Conservation (phyloP, 1,140 invertebrate species). For the Ceratoteleas bidentatus region DNA sequence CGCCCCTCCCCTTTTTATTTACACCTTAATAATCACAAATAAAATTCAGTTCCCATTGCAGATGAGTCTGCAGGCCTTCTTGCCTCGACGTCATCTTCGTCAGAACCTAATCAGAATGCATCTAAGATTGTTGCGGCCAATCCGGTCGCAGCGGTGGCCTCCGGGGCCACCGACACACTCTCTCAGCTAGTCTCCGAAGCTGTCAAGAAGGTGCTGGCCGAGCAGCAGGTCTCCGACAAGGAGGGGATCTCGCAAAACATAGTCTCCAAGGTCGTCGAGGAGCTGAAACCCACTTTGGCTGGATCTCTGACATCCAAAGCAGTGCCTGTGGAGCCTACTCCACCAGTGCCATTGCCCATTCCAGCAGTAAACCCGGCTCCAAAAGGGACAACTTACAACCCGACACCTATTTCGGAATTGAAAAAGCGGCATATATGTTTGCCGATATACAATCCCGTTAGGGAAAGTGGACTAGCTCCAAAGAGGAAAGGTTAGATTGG, state of each 20-base stretch:
- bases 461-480: conserved; percentile 75
- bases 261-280: conserved; percentile 78
- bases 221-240: conserved; percentile 74
- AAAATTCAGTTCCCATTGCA: too few relatives aligned
- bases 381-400: conserved; percentile 83
- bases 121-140: not conserved
- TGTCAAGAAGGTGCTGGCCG: conserved; percentile 80
- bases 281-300: conserved; percentile 75
- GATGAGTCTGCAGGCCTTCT: too few relatives aligned
- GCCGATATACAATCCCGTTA: conserved; percentile 76
- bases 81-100: conserved; percentile 32
- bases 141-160: conserved; percentile 2
- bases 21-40: too few relatives aligned
- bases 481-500: conserved; percentile 73
- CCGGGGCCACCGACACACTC: conserved; percentile 64
- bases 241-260: conserved; percentile 77
- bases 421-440: conserved; percentile 82
- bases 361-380: conserved; percentile 59
- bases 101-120: conserved; percentile 26
- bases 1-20: too few relatives aligned
- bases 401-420: conserved; percentile 84
- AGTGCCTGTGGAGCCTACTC: conserved; percentile 64
- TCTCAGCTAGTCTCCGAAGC: conserved; percentile 81
- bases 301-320: conserved; percentile 47
- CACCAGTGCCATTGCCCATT: conserved; percentile 36